These are phyloP conservation scores for Neofelis nebulosa DNA, from an alignment of 2,113 vertebrate species.

Conservation along the genomic window DNA sequence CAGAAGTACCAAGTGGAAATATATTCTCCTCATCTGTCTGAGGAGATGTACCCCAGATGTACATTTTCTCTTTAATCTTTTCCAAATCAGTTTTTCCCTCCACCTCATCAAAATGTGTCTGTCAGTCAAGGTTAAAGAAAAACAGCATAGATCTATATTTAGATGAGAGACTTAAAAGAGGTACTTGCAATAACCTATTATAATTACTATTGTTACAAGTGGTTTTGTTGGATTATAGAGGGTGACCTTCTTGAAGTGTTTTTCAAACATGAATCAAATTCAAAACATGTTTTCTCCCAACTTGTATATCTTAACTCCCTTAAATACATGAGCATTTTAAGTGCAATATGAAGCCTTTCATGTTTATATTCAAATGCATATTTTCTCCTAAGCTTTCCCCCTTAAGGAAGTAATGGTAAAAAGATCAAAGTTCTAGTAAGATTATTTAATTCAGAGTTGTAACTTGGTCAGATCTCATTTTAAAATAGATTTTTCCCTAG, in stretches of 20 bases:
- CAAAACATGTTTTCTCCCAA: slow-evolving; percentile 31
- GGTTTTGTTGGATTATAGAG: slow-evolving; percentile 61
- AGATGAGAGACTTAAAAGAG: slow-evolving; percentile 16
- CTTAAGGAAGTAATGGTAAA: slow-evolving; percentile 22
- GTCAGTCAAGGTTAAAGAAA: slow-evolving; percentile 16
- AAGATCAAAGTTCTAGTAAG: not conserved
- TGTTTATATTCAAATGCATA: slow-evolving; percentile 29
- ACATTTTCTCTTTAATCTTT: not conserved
- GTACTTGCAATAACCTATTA: slow-evolving; percentile 8
- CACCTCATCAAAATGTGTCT: not conserved
- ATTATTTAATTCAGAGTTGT: slow-evolving; percentile 15
- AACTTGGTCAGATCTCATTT: slow-evolving; percentile 26
- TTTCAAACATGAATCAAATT: slow-evolving; percentile 48
- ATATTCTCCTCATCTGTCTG: not conserved
- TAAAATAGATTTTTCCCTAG: slow-evolving; percentile 14
- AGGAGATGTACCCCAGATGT: not conserved
- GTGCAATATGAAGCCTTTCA: not conserved
- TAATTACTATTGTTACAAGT: slow-evolving; percentile 33
- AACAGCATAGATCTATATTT: not conserved
- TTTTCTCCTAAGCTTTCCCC: not conserved
- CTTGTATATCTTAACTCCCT: not conserved
- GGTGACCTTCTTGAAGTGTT: not conserved
- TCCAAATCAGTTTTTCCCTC: slow-evolving; percentile 29
- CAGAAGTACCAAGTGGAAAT: not conserved
- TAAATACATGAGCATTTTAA: slow-evolving; percentile 11